Evolutionary conservation across 1,140 invertebrate genomes (phyloP), one percentile per base, ranked within the genome.

Genomic region (Hylyphantes graminicola): DNA sequence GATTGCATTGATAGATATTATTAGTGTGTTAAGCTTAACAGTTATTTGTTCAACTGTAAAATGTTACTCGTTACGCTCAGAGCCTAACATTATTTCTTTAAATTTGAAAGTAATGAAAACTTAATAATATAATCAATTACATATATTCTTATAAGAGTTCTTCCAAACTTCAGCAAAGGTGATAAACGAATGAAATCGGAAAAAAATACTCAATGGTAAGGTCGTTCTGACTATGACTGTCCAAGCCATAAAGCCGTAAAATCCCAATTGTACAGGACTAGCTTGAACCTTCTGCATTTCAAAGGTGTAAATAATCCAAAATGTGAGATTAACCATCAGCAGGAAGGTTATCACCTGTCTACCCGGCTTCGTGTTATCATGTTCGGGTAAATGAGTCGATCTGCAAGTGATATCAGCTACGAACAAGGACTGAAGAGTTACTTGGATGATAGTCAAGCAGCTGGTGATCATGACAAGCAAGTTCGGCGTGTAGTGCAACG

Each of bases 121-220:
- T 35, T 35, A 35, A 17, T 19, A 57, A 74, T 48, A n/a, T 51
- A 68, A 55, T 83, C 64, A 85, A 15, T 85, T 85, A 48, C 82
- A 79, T 15, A 86, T 72, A 64, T 86, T 86, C 48, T 97, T 97
- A 92, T 98, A 99, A 88, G 96, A 97, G 86, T 96, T 97, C 91
- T 98, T 98, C 97, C 97, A 98, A 85, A 99, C 97, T 90, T 98
- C 97, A 86, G 97, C 97, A 86, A 98, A 93, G 91, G 96, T 97
- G 48, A 98, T 96, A 48, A 96, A 96, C 59, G 96, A 98, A 91
- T 99, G 97, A 93, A 98, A 99, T 48, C 91, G 88, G 74, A 89
- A 92, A 93, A 98, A 99, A 89, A 99, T 98, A 92, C 96, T 96
- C 72, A 99, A 93, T 11, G 97, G 97, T 68, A 98, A 91, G 87